Evolutionary conservation across 1,140 invertebrate species (phyloP), one percentile per base, ranked within the genome.

Genomic region (Matsumurasca onukii): DNA sequence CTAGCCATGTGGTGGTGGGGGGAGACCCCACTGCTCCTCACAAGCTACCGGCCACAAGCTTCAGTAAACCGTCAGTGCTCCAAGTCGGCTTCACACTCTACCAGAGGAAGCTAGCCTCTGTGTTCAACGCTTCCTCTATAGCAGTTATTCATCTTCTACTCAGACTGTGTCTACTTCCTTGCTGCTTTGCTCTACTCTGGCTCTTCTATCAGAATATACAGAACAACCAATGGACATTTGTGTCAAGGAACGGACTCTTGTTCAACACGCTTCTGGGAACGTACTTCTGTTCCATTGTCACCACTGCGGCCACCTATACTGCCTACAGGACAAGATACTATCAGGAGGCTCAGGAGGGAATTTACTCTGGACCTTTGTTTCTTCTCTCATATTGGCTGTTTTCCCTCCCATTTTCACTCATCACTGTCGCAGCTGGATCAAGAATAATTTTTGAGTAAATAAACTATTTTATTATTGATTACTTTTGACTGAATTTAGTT

Each of bases 321-420:
- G 86, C 85, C 52, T 91, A 92, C 80, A 82, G 94, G n/a, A 93
- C 91, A 31, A 83, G 92, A 27, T 96, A 95, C 77, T 95, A 94
- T 70, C 92, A 95, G 78, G 94, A 97, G 76, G 88, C 90, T 13
- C 85, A 93, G 64, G 91, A 95, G 76, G 93, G 93, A 1, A 79
- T 93, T 0, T 97, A 97, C 76, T 88, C 89, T 17, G 94, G 94
- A 1, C 90, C 92, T 0, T 86, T 93, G 69, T 88, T 95, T 70
- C 80, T 96, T 0, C 80, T 94, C 0, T 88, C 91, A 0, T 93
- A 94, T 76, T 88, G 89, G 62, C 75, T 94, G 0, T 85, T 92
- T 5, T 91, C 89, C 2, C 78, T 96, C 30, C 92, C 93, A 0
- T 87, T 95, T 71, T 92, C 91, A 2, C 85, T 92, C 31, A 77